A percentile compares a stretch with the other conserved stretches of the same genome.
phyloP scores from a whole-genome alignment of 1,140 invertebrate genomes.

The Neodiprion pinetum region DNA sequence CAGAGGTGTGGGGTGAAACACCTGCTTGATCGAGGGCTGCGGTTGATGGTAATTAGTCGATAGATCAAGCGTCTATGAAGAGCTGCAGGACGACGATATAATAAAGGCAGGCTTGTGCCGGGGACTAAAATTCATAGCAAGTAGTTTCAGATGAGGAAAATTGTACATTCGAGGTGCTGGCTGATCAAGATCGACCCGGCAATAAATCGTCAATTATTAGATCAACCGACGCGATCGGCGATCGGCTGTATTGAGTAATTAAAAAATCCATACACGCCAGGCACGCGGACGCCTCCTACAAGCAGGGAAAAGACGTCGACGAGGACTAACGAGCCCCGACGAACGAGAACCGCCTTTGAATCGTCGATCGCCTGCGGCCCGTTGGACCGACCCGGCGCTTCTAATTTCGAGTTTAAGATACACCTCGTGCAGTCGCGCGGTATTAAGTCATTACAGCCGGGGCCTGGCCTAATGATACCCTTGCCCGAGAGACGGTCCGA shows the following conservation, averaged over 20 bases:
- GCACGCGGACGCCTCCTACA: no score
- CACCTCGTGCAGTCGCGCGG: slow-evolving; percentile 39
- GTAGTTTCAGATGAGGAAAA: no score
- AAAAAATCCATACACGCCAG: not conserved
- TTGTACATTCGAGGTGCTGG: no score
- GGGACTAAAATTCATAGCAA: no score
- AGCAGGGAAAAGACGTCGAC: not conserved
- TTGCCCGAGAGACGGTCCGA: slow-evolving; percentile 28
- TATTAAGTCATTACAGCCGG: slow-evolving; percentile 52
- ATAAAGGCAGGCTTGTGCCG: no score
- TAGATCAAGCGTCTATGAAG: no score
- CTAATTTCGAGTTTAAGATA: slow-evolving; percentile 22
- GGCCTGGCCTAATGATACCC: slow-evolving; percentile 49
- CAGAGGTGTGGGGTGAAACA: no score
- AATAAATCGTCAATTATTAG: not conserved
- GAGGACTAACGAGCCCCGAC: slow-evolving; percentile 1
- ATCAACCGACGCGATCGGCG: not conserved
- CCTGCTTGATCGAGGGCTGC: no score
- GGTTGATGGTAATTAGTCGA: no score
- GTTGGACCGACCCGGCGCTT: not conserved
- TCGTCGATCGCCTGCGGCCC: not conserved
- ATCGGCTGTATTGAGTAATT: slow-evolving; percentile 7
- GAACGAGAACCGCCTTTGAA: not conserved
- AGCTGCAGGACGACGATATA: no score
- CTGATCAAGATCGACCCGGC: not conserved